Percentiles rank a stretch among this genome's conserved stretches.
phyloP scores from a whole-genome alignment of 2,797 vertebrate species.

The Galago senegalensis region DNA sequence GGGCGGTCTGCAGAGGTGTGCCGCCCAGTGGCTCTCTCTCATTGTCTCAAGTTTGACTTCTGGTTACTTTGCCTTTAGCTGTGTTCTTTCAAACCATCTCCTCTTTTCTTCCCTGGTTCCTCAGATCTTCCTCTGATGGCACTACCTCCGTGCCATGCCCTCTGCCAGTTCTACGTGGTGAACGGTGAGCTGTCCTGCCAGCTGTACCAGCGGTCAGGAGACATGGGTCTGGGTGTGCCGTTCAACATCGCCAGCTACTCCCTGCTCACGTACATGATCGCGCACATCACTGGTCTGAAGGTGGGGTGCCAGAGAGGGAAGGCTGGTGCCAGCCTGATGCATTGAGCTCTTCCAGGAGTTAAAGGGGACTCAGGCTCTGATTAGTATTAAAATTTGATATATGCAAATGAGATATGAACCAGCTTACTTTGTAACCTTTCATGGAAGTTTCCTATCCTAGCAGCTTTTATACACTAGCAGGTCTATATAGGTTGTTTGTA shows the following conservation, averaged over 20 bases:
- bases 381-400: not conserved
- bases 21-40: not conserved
- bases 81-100: not conserved
- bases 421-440: not conserved
- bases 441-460: not conserved
- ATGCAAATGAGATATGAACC: not conserved
- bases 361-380: not conserved
- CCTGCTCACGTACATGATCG: slow-evolving; percentile 98
- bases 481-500: not conserved
- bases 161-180: slow-evolving; percentile 97
- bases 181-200: slow-evolving; percentile 97
- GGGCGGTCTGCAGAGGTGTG: not conserved
- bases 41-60: not conserved
- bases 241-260: slow-evolving; percentile 99
- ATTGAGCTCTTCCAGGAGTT: too few relatives aligned
- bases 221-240: slow-evolving; percentile 98
- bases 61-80: not conserved
- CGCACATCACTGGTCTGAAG: slow-evolving; percentile 96
- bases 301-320: slow-evolving; percentile 85
- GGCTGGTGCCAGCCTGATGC: too few relatives aligned
- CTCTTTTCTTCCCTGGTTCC: not conserved
- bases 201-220: slow-evolving; percentile 97
- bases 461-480: not conserved
- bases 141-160: slow-evolving; percentile 96
- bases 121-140: slow-evolving; percentile 96